Conservation (phyloP, 2,113 vertebrate species). For the Platysteira castanea region DNA sequence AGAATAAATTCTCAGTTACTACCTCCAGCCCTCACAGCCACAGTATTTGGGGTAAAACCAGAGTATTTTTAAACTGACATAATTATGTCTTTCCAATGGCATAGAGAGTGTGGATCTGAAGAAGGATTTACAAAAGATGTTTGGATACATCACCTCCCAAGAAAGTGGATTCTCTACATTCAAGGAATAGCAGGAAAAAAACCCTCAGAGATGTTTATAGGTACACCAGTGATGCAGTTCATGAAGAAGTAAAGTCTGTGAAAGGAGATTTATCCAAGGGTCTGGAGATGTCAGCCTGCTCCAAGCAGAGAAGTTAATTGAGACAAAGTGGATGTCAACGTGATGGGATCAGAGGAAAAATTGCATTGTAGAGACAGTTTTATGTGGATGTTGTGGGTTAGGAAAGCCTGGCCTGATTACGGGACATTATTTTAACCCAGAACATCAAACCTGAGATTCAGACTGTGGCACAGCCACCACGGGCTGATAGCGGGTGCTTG, state of each 20-base stretch:
- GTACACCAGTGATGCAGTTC: accelerated
- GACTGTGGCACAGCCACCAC: neutral
- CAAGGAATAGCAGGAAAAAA: neutral
- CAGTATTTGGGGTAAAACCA: neutral
- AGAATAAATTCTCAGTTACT: neutral
- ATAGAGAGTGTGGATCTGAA: neutral
- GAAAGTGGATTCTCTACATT: accelerated
- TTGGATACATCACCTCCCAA: neutral
- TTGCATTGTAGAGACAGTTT: neutral
- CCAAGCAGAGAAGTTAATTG: neutral
- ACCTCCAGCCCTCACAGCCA: neutral
- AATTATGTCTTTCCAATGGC: neutral
- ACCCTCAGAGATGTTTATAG: neutral
- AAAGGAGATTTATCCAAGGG: neutral
- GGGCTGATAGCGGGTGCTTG: neutral
- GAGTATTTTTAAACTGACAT: neutral
- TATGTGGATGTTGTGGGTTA: neutral
- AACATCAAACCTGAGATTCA: neutral
- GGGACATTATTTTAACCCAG: neutral
- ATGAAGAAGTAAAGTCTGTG: neutral
- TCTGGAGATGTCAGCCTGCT: neutral
- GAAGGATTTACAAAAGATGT: neutral
- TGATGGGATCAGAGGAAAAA: neutral
- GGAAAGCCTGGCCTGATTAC: neutral
- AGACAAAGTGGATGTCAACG: neutral